Base-by-base conservation (phyloP, 2,888 invertebrate species). In the Amiota minor region DNA sequence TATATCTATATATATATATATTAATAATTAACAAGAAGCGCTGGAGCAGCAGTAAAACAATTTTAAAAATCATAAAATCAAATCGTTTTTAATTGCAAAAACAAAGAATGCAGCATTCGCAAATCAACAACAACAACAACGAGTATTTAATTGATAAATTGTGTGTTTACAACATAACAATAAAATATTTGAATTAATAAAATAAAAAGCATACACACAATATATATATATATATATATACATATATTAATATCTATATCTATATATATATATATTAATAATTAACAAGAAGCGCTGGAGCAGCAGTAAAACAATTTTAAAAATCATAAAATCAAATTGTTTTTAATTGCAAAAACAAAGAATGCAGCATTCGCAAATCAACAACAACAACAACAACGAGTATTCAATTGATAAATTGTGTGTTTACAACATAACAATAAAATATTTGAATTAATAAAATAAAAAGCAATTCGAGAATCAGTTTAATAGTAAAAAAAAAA, bases 91-190 rank as follows among this genome's bases (percentile, higher is more conserved):
- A n/a, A n/a, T n/a, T n/a, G n/a, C n/a, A 20, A 20, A 14, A 53
- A 53, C 1, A 16, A n/a, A 64, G 65, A 78, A 78, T 68, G 76
- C 68, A 61, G 62, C 56, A 73, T 59, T 71, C 69, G 49, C 72
- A 70, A 75, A 70, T 75, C 53, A 50, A 50, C 53, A 49, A 49
- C 49, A 49, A n/a, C 55, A 16, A 18, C 50, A 53, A 53, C 14
- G 14, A 53, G 9, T 53, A 53, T 12, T 59, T 59, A 59, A 59
- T 59, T 59, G 10, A 59, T 59, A 9, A 59, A 12, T 59, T 72
- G 75, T 79, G 77, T 74, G 76, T 67, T 81, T 74, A 35, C 50
- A 49, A 72, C 53, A 72, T 73, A 65, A 72, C 71, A 78, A 75
- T 79, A 35, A 70, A 70, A 73, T 45, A 55, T 47, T 56, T 23